Evolutionary conservation across 2,113 vertebrate species (phyloP), one percentile per base, ranked within the genome.

Genomic region (Carassius carassius): DNA sequence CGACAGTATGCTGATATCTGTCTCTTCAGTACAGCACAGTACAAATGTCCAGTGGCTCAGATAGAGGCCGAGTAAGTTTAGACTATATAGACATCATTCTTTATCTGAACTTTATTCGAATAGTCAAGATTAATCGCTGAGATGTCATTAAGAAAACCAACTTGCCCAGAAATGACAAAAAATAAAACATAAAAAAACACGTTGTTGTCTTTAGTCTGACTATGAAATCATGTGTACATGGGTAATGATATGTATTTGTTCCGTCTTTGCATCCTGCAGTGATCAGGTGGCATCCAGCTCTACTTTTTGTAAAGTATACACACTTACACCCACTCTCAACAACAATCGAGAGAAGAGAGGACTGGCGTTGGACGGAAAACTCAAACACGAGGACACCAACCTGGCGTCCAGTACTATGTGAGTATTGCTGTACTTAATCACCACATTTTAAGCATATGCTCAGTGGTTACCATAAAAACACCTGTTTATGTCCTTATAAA

Each of bases 1-100:
- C 95, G 97, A 87, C 97, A 98, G 89, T 98, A 96, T 6, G 97
- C 97, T 0, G 96, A 97, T 91, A 98, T 98, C 92, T 98, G 97
- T 88, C 95, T 97, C 69, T 98, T 98, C 94, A 98, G 96, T 83
- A 97, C 97, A 0, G 97, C 97, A 5, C 97, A 98, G 93, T 98
- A 98, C 86, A 98, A 97, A 91, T 98, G 97, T 88, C 96, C 96
- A 0, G 97, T 98, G 90, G 96, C 96, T 75, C 96, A 97, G 86
- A 88, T 93, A 1, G 97, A 97, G 86, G 95, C 95, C 63, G 97
- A 98, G 97, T 97, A 88, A 97, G 92, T 47, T 51, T 51, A 16
- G n/a, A 29, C 23, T 21, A 4, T 21, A 70, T 58, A 0, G 17
- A 70, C 37, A 37, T 69, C 3, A 41, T 70, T 60, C 8, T 60